Base-by-base conservation (phyloP, 1,140 invertebrate genomes). In the Chymomyza costata region DNA sequence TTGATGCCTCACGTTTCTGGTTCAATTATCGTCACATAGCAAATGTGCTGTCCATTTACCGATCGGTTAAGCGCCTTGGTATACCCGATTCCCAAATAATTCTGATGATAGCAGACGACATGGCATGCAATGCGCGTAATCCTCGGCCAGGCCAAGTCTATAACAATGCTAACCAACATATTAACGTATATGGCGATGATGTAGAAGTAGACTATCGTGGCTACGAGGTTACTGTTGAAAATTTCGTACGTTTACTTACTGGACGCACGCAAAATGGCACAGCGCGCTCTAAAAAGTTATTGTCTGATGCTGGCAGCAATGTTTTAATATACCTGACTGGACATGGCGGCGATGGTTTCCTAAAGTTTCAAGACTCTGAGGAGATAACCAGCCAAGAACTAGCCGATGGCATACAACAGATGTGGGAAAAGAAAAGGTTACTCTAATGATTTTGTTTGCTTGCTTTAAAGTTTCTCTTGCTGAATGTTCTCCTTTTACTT, bases 11-110 rank as follows among this genome's bases (percentile, higher is more conserved):
- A 1, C 88, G 97, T 47, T 99, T 99, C 87, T 99, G 98, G 98
- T 99, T 99, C 71, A 99, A 99, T 86, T 99, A 99, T 86, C 90
- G 98, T 25, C 98, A 99, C 91, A 97, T 99, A 8, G 97, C 98
- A 0, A 99, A 99, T 87, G 98, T 99, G 0, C 87, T 99, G 28
- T 99, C 97, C 0, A 96, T 99, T 74, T 99, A 99, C 84, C 90
- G 97, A 0, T 98, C 96, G 84, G 96, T 99, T 0, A 99, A 99
- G 87, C 88, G 97, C 13, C 88, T 99, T 1, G 98, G 98, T 25
- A 99, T 99, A 61, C 97, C 97, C 5, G 97, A 99, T 85, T 94
- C 93, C 40, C 93, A 95, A 87, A 99, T 99, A 39, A 99, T 99
- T 70, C 85, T 99, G 28, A 99, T 99, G 97, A 92, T 99, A 38